phyloP scores from a whole-genome alignment of 2,797 vertebrate species.

The Hypotaenidia okinawae region DNA sequence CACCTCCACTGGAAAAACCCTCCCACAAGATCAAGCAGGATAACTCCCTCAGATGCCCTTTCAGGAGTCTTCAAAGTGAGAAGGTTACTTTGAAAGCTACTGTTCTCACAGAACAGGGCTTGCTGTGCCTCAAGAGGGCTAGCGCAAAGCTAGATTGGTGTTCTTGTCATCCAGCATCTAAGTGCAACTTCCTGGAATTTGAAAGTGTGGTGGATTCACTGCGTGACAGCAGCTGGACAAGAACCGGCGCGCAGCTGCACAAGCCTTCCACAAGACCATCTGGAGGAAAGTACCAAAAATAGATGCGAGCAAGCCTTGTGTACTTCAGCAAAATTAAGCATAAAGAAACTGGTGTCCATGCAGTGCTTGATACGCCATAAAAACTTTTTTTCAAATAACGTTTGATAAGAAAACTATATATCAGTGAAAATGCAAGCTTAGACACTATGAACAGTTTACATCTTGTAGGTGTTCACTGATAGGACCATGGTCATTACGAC shows the following conservation, averaged over 20 bases:
- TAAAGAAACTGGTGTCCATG: constrained; percentile 69
- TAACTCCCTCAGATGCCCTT: background rate
- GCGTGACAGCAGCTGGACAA: background rate
- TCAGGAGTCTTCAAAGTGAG: background rate
- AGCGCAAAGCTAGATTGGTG: background rate
- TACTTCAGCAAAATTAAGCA: constrained; percentile 63
- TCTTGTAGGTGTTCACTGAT: constrained; percentile 49
- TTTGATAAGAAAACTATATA: constrained; percentile 74
- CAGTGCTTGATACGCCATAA: constrained; percentile 69
- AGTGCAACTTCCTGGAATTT: background rate
- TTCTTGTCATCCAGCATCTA: background rate
- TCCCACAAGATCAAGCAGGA: constrained; percentile 19
- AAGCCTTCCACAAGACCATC: constrained; percentile 44
- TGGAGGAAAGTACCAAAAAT: constrained; percentile 55
- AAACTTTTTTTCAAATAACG: constrained; percentile 60
- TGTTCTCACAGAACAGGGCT: constrained; percentile 14
- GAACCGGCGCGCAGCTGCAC: background rate
- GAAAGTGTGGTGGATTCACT: background rate
- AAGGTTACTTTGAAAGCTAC: background rate
- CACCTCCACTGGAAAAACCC: background rate
- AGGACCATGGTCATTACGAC: constrained; percentile 39
- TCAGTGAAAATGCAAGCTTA: constrained; percentile 74
- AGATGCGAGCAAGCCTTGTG: constrained; percentile 22
- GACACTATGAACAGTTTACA: constrained; percentile 66
- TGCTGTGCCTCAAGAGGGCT: background rate